Percentiles rank a stretch among this genome's conserved stretches.
Conservation (phyloP, 2,888 invertebrate genomes). For the Blomia tropicalis region DNA sequence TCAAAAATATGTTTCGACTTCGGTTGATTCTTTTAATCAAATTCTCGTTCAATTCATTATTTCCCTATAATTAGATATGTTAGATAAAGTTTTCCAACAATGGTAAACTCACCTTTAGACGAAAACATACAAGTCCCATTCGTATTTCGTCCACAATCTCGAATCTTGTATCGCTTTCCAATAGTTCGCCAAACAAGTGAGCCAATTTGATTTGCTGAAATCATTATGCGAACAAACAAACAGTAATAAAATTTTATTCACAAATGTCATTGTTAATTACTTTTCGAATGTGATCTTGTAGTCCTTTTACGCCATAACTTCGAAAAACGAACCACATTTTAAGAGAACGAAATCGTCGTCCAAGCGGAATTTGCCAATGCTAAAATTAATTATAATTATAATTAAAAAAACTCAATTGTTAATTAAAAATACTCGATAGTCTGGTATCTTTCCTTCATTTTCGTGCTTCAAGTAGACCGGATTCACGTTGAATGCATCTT, state of each 20-base stretch:
- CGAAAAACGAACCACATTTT: constrained; percentile 87
- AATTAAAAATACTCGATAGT: constrained; percentile 31
- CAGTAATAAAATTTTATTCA: neutral
- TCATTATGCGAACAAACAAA: too few relatives aligned
- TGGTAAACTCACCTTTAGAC: constrained; percentile 56
- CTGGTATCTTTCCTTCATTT: constrained; percentile 57
- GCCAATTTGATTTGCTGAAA: constrained; percentile 47
- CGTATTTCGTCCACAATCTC: constrained; percentile 64
- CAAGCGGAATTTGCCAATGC: constrained; percentile 73
- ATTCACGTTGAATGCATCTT: constrained; percentile 74
- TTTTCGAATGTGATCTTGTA: constrained; percentile 57
- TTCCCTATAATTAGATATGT: neutral
- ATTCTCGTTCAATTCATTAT: constrained; percentile 62
- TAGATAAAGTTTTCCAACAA: neutral
- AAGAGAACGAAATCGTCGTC: constrained; percentile 67
- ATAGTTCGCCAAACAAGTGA: constrained; percentile 54
- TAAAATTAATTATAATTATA: constrained; percentile 44
- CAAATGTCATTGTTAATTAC: constrained; percentile 36
- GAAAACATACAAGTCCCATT: constrained; percentile 84
- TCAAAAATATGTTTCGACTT: constrained; percentile 58
- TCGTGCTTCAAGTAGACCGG: constrained; percentile 79
- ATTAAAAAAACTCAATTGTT: neutral
- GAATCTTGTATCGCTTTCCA: constrained; percentile 55
- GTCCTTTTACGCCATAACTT: constrained; percentile 56
- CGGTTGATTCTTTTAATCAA: constrained; percentile 69